Evolutionary conservation across 2,797 vertebrate species (phyloP).

Genomic region (Malacoctenus gilli): DNA sequence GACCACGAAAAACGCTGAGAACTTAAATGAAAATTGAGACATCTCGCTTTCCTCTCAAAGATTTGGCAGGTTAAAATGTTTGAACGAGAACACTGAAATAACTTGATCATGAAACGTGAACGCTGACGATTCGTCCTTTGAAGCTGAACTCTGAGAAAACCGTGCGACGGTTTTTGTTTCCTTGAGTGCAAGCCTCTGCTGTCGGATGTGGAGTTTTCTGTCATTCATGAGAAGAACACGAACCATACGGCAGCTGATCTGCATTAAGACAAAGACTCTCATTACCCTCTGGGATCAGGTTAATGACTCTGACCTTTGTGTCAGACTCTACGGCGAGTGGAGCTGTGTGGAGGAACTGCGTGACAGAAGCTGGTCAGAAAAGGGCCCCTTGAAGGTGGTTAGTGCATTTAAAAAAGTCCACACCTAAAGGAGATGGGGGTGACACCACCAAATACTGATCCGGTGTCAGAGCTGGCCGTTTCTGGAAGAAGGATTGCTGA

Average conservation of each 20-base stretch:
- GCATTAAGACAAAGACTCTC: slow-evolving; percentile 46
- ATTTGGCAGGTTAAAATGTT: too few relatives aligned
- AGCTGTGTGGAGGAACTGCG: slow-evolving; percentile 15
- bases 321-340: slow-evolving; percentile 24
- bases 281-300: slow-evolving; percentile 57
- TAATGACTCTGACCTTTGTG: slow-evolving; percentile 61
- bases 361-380: slow-evolving; percentile 26
- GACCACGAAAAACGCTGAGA: not conserved
- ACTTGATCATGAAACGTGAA: slow-evolving; percentile 5
- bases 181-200: slow-evolving; percentile 22
- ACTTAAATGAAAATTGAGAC: too few relatives aligned
- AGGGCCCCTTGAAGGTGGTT: slow-evolving; percentile 13
- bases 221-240: not conserved
- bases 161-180: too few relatives aligned
- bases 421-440: slow-evolving; percentile 18
- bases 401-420: slow-evolving; percentile 34
- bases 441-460: slow-evolving; percentile 18
- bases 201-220: slow-evolving; percentile 12
- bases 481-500: slow-evolving; percentile 6
- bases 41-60: too few relatives aligned
- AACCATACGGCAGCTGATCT: slow-evolving; percentile 37
- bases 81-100: too few relatives aligned
- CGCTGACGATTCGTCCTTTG: slow-evolving; percentile 17
- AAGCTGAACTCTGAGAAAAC: not conserved
- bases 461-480: slow-evolving; percentile 14